phyloP scores from a whole-genome alignment of 2,113 vertebrate genomes.

The Phainopepla nitens region DNA sequence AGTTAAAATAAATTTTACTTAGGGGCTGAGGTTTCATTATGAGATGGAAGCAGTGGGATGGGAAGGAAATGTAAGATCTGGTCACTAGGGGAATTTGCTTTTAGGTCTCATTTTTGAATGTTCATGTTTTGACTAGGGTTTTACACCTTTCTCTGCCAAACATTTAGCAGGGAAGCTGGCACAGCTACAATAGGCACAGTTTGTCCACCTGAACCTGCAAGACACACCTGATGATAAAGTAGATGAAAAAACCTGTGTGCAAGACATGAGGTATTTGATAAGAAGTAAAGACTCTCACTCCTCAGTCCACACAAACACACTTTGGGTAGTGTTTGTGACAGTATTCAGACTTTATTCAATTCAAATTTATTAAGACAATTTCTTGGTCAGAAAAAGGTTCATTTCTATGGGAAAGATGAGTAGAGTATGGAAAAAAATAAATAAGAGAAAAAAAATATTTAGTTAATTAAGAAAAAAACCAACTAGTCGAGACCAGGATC shows the following conservation, averaged over 20 bases:
- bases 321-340: neutral
- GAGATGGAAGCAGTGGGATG: neutral
- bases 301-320: neutral
- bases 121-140: neutral
- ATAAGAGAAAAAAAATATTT: neutral
- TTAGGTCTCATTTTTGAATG: neutral
- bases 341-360: neutral
- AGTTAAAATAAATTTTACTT: neutral
- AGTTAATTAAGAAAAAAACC: neutral
- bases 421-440: neutral
- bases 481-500: neutral
- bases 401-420: neutral
- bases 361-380: neutral
- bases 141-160: conserved; percentile 25
- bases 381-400: neutral
- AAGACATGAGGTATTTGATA: neutral
- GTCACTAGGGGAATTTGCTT: neutral
- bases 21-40: neutral
- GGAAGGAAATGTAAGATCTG: neutral
- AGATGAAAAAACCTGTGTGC: neutral
- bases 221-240: neutral
- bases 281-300: neutral
- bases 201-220: conserved; percentile 5
- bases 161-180: conserved; percentile 31
- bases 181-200: neutral